Base-by-base conservation (phyloP, 2,113 vertebrate species). In the Fregetta grallaria region DNA sequence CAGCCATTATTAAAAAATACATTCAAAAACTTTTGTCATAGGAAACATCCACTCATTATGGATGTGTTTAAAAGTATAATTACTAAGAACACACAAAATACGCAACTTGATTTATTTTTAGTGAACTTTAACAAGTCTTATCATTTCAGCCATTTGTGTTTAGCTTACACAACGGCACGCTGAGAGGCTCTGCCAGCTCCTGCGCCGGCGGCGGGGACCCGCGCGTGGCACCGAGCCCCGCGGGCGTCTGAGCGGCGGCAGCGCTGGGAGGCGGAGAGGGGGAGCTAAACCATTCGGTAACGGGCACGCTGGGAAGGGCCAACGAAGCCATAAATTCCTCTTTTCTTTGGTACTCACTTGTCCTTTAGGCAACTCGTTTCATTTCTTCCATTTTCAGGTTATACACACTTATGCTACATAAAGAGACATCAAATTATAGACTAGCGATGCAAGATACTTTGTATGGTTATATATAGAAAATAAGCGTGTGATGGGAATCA, bases 211-310 rank as follows among this genome's bases (percentile, higher is more conserved):
- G 38, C 38, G 38, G 38, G 38, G 38, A 29, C 20, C 13, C 11
- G 2, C 2, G 4, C 5, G 4, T 2, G 7, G 18, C 61, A 44
- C 50, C 5, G 7, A 14, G 32, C 44, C 44, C 10, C 15, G 5
- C 6, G 12, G 34, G 49, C 8, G 15, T 20, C 32, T n/a, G 61
- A n/a, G n/a, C 49, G 12, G 27, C 13, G 12, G 32, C 49, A 13
- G 40, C 26, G 63, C 18, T 17, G 32, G 62, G 17, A 19, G 53
- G 66, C 1, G 6, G 29, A 16, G 15, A 38, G n/a, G 21, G 16
- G 47, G 36, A 77, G 44, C 7, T 1, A 20, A 32, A 32, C 10
- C 59, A 9, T 12, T 22, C 10, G 10, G 15, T 3, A 26, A 58
- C 3, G 22, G 52, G 27, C 36, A 38, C 1, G 2, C 27, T n/a